A percentile compares a stretch with the other conserved stretches of the same genome.
phyloP scores from a whole-genome alignment of 2,113 vertebrate species.

The Ochotona princeps region DNA sequence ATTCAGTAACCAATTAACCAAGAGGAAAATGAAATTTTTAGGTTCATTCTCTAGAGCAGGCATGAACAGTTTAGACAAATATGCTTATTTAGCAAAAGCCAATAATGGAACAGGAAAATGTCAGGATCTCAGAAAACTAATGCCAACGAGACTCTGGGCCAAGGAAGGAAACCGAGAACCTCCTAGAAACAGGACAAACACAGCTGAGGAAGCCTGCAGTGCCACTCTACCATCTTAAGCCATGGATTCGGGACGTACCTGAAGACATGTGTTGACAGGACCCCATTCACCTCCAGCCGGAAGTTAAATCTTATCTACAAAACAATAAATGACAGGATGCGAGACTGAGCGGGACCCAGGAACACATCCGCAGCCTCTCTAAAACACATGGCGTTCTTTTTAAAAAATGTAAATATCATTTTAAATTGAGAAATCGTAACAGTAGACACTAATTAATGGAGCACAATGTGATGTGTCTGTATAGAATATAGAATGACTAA shows the following conservation, averaged over 20 bases:
- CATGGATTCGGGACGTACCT: conserved; percentile 71
- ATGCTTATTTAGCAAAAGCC: conserved; percentile 48
- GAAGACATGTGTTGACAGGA: conserved; percentile 67
- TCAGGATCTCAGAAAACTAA: conserved; percentile 30
- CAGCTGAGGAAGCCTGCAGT: conserved; percentile 15
- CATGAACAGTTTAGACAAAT: neutral
- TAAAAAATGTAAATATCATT: neutral
- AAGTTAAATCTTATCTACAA: conserved; percentile 82
- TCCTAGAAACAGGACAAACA: conserved; percentile 5
- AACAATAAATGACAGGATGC: conserved; percentile 20
- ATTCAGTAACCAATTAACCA: conserved; percentile 34
- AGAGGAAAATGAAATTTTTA: conserved; percentile 28
- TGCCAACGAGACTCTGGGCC: conserved; percentile 34
- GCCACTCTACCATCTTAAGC: neutral
- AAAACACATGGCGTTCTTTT: neutral
- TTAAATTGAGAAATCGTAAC: neutral
- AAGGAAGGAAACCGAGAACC: conserved; percentile 42
- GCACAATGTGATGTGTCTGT: neutral
- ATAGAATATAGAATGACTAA: neutral
- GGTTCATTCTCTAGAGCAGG: conserved; percentile 5
- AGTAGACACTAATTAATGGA: neutral
- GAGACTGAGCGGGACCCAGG: conserved; percentile 2
- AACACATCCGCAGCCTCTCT: neutral
- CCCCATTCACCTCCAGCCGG: conserved; percentile 75
- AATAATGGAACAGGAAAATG: conserved; percentile 38